Percentiles rank a stretch among this genome's conserved stretches.
Conservation (phyloP, 2,113 vertebrate species). For the Pelmatolapia mariae region DNA sequence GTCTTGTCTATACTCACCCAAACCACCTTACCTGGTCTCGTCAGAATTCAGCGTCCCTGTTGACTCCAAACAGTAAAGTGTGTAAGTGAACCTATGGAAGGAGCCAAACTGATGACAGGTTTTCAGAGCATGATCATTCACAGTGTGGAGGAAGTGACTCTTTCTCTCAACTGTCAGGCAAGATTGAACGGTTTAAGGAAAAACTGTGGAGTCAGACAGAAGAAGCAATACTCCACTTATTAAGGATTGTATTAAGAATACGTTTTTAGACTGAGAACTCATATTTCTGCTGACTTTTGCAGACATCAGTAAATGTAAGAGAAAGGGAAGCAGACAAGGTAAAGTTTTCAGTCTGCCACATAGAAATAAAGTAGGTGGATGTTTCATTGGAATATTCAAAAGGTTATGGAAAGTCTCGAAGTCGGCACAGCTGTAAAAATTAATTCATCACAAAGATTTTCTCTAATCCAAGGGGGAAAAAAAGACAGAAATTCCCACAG, state of each 20-base stretch:
- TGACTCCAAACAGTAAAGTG: conserved; percentile 21
- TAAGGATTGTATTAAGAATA: not conserved
- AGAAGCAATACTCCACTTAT: not conserved
- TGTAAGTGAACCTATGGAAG: not conserved
- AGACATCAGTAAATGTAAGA: not conserved
- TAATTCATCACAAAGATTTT: not conserved
- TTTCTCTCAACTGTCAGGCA: not conserved
- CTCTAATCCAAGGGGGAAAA: not conserved
- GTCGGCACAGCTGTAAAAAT: not conserved
- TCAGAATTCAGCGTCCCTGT: conserved; percentile 5
- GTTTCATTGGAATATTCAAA: not conserved
- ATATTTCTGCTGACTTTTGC: not conserved
- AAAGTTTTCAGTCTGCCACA: not conserved
- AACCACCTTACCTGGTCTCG: conserved; percentile 1
- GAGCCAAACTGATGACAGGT: not conserved
- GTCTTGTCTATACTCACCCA: conserved; percentile 37
- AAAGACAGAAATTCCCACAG: not conserved
- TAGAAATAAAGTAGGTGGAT: not conserved
- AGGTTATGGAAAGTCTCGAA: not conserved
- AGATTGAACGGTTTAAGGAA: not conserved
- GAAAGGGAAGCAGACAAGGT: not conserved
- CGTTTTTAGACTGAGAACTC: not conserved
- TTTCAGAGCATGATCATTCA: not conserved
- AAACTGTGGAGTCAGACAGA: not conserved
- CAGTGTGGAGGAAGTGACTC: not conserved